Conservation (phyloP, 2,113 vertebrate genomes). For the Albula goreensis region DNA sequence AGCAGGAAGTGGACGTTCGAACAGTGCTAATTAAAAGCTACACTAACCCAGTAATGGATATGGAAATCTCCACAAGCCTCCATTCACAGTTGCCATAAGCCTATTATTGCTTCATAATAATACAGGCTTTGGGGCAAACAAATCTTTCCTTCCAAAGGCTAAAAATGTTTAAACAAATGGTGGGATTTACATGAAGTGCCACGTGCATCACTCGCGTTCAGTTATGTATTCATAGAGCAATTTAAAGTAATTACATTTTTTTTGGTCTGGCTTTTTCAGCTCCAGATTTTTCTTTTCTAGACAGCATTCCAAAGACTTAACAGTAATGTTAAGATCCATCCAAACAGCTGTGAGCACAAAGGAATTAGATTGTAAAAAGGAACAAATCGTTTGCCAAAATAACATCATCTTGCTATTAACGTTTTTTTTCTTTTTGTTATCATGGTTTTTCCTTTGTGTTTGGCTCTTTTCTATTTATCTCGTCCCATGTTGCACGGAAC, state of each 20-base stretch:
- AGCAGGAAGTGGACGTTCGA: slow-evolving; percentile 51
- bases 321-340: neutral
- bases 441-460: neutral
- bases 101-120: slow-evolving; percentile 37
- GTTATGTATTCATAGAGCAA: slow-evolving; percentile 21
- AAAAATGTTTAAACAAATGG: slow-evolving; percentile 16
- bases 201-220: slow-evolving; percentile 15
- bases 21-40: slow-evolving; percentile 63
- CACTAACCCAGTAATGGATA: slow-evolving; percentile 48
- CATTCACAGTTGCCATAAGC: slow-evolving; percentile 43
- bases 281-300: slow-evolving; percentile 11
- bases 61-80: slow-evolving; percentile 40
- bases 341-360: neutral
- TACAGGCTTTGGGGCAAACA: slow-evolving; percentile 34
- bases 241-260: slow-evolving; percentile 10
- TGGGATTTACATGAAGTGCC: slow-evolving; percentile 13
- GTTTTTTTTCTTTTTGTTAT: neutral
- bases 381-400: neutral
- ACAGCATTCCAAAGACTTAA: slow-evolving; percentile 6
- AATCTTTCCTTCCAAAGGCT: slow-evolving; percentile 36
- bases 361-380: neutral
- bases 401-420: neutral
- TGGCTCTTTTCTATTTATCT: neutral
- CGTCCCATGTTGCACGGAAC: neutral
- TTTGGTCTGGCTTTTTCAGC: neutral